Evolutionary conservation across 2,888 invertebrate genomes (phyloP), one percentile per base, ranked within the genome.

Genomic region (Caenorhabditis sp.): DNA sequence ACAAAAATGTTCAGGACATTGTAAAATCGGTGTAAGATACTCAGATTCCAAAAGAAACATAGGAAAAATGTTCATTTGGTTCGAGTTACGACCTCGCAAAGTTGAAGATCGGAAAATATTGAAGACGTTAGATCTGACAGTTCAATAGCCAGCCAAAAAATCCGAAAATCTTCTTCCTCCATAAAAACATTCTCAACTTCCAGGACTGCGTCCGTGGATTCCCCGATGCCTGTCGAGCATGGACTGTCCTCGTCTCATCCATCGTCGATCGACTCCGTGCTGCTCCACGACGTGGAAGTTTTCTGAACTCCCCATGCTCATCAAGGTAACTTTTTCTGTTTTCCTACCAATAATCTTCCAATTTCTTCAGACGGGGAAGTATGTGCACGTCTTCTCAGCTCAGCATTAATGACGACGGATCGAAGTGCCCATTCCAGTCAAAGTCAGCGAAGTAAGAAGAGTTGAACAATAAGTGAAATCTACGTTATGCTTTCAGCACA

Each of bases 161-260:
- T n/a, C n/a, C n/a, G n/a, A n/a, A n/a, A n/a, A n/a, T n/a, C n/a
- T n/a, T n/a, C n/a, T n/a, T n/a, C n/a, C n/a, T n/a, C n/a, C n/a
- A n/a, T n/a, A n/a, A n/a, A n/a, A n/a, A 54, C 44, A 6, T 2
- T 31, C 12, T 19, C 22, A 35, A 28, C n/a, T 59, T 85, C 38
- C 64, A 89, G 89, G 91, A 91, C 73, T 88, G 88, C 56, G 90
- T 91, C 1, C 88, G 91, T 16, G 90, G 86, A 7, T 91, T 87
- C 47, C 91, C 91, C 0, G 91, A 91, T 12, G 91, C 89, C 1
- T 90, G 90, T 59, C 81, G 86, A 8, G 88, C 90, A 0, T 91
- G 91, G 91, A 91, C 91, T 0, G 74, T 90, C 10, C 76, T 91
- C 19, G 80, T 91, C 12, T 89, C 90, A 0, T 90, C 91, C 6